These are phyloP conservation scores for Pasiphila rectangulata DNA, from an alignment of 2,888 invertebrate species.

Conservation along the genomic window DNA sequence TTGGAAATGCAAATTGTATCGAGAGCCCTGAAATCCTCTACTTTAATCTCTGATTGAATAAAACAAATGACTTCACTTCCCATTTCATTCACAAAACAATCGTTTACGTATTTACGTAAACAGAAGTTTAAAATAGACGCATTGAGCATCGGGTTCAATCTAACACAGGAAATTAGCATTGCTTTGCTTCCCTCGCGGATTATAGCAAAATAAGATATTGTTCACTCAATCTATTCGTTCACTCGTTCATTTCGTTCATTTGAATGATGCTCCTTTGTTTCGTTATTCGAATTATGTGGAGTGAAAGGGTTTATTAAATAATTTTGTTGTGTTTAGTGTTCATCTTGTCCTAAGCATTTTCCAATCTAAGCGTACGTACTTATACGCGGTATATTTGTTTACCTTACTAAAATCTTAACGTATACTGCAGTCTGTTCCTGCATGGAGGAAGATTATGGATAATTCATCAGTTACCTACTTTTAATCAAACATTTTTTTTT, in stretches of 20 bases:
- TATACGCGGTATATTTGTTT: background rate
- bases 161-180: conserved; percentile 77
- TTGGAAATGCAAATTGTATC: too few species aligned
- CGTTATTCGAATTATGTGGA: conserved; percentile 49
- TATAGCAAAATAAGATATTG: conserved; percentile 79
- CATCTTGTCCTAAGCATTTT: conserved; percentile 13
- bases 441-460: background rate
- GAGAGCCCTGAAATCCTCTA: too few species aligned
- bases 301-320: conserved; percentile 33
- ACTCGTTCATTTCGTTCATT: conserved; percentile 62
- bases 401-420: too few species aligned
- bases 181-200: conserved; percentile 71
- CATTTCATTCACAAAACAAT: conserved; percentile 52
- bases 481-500: too few species aligned
- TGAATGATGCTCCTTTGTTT: conserved; percentile 69
- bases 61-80: conserved; percentile 34
- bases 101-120: conserved; percentile 55
- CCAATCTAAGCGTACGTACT: background rate
- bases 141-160: conserved; percentile 62
- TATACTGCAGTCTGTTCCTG: background rate
- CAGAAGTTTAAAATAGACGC: conserved; percentile 59
- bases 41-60: conserved; percentile 28
- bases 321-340: conserved; percentile 28
- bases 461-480: too few species aligned
- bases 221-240: conserved; percentile 72